phyloP scores from a whole-genome alignment of 92 coral and sea anemone genomes.

The Muricea muricata region DNA sequence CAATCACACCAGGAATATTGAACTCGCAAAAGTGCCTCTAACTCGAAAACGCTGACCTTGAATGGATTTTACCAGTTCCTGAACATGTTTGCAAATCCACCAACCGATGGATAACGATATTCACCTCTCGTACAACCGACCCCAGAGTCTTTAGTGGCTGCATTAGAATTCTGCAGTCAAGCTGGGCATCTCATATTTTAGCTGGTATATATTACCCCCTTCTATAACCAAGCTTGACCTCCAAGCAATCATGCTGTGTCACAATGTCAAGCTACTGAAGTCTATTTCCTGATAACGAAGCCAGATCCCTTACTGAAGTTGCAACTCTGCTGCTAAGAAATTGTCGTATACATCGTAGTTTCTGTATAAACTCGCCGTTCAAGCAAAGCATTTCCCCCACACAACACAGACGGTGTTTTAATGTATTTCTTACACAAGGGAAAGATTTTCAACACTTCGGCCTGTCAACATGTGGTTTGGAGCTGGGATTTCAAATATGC shows the following conservation, averaged over 20 bases:
- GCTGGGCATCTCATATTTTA: not conserved
- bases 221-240: not conserved
- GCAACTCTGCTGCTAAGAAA: not conserved
- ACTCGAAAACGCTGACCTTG: too few species aligned
- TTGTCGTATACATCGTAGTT: not conserved
- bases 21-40: too few species aligned
- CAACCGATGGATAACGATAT: too few species aligned
- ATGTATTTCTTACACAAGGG: not conserved
- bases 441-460: not conserved
- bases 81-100: too few species aligned
- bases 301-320: not conserved
- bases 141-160: too few species aligned
- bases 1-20: too few species aligned
- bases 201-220: not conserved
- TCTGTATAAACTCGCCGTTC: not conserved
- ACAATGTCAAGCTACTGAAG: not conserved
- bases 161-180: too few species aligned
- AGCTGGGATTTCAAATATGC: not conserved
- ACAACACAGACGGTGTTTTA: not conserved
- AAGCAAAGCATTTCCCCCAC: not conserved
- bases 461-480: not conserved
- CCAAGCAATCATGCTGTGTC: not conserved
- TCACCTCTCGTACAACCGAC: too few species aligned
- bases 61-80: too few species aligned
- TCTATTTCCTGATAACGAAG: not conserved